Conservation (phyloP, 2,113 vertebrate species). For the Pygathrix nemaeus region DNA sequence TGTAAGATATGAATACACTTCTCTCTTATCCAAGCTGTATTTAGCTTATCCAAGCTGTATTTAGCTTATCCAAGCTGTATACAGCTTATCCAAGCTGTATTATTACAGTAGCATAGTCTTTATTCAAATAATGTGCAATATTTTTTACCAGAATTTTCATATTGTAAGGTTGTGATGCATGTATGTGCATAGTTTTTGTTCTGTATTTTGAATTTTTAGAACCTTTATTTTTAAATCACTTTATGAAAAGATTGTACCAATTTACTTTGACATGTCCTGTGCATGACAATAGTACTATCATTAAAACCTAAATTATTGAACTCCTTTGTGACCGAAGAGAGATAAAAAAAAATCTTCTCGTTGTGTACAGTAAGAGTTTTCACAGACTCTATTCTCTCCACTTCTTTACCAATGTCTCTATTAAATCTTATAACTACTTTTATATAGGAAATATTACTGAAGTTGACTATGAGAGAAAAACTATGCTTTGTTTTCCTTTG, state of each 20-base stretch:
- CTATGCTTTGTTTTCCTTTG: conserved; percentile 27
- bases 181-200: not conserved
- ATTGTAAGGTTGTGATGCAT: not conserved
- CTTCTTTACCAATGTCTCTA: not conserved
- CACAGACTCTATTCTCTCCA: not conserved
- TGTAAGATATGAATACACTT: not conserved
- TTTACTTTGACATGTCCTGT: not conserved
- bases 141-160: not conserved
- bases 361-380: not conserved
- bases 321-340: not conserved
- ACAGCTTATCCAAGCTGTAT: not conserved
- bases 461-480: conserved; percentile 46
- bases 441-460: conserved; percentile 9
- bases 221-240: not conserved
- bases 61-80: too few species aligned
- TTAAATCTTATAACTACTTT: conserved; percentile 35
- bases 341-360: not conserved
- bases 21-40: not conserved
- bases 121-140: not conserved
- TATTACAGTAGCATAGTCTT: not conserved
- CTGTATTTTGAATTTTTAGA: not conserved
- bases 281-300: not conserved
- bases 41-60: too few species aligned
- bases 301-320: not conserved
- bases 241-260: not conserved